Evolutionary conservation across 2,113 vertebrate genomes (phyloP).

Genomic region (Peromyscus maniculatus): DNA sequence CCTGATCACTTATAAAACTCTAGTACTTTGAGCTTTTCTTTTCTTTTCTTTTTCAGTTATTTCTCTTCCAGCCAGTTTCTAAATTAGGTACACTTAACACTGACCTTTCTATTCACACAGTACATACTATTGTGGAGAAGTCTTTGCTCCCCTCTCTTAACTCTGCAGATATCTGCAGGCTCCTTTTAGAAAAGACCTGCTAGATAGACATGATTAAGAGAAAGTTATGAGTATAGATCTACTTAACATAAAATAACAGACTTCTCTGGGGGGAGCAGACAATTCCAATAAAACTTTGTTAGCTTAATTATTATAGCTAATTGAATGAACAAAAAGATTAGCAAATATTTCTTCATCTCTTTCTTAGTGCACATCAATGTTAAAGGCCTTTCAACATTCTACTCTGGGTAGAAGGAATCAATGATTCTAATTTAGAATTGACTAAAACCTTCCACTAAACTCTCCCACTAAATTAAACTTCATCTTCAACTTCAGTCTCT

Average conservation of each 20-base stretch:
- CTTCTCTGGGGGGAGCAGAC: background rate
- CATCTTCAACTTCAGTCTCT: conserved; percentile 18
- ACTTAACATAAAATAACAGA: background rate
- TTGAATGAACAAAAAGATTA: background rate
- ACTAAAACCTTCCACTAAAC: conserved; percentile 17
- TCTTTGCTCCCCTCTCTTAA: background rate
- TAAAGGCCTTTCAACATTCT: background rate
- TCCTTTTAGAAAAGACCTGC: background rate
- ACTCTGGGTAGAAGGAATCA: background rate
- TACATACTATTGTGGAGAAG: background rate
- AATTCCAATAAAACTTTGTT: background rate
- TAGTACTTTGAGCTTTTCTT: background rate
- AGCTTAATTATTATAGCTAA: conserved; percentile 22
- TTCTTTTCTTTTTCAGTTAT: background rate
- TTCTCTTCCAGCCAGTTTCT: background rate
- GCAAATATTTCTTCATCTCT: background rate
- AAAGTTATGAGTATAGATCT: background rate
- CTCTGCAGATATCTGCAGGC: background rate
- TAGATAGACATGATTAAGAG: background rate
- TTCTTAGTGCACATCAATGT: background rate
- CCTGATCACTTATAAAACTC: background rate
- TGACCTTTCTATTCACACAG: background rate
- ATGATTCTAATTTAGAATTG: background rate
- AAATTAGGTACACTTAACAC: background rate
- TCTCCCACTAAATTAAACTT: conserved; percentile 36